phyloP scores from a whole-genome alignment of 2,113 vertebrate genomes.

The Pygoscelis adeliae region DNA sequence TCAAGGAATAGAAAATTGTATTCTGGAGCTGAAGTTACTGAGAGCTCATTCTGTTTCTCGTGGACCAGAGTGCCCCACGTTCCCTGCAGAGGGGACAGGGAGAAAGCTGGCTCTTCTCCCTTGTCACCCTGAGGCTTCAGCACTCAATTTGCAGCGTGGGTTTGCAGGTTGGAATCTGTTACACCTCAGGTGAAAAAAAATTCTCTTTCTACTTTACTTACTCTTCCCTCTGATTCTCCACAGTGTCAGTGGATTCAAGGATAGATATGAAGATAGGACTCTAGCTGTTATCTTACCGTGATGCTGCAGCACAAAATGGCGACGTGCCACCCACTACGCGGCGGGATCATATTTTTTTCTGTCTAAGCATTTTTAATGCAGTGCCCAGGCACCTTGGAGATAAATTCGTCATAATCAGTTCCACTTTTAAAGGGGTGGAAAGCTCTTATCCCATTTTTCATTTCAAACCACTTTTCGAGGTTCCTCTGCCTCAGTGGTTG shows the following conservation, averaged over 20 bases:
- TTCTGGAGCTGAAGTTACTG: slow-evolving; percentile 45
- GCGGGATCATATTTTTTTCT: background rate
- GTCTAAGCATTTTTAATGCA: background rate
- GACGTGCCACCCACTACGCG: background rate
- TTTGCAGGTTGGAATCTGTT: background rate
- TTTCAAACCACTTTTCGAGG: background rate
- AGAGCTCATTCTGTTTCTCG: background rate
- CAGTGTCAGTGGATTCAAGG: background rate
- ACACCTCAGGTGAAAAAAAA: background rate
- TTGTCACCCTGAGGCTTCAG: background rate
- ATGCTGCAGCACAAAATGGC: background rate
- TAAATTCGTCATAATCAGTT: background rate
- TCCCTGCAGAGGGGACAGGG: background rate
- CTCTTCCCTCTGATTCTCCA: background rate
- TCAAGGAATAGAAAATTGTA: slow-evolving; percentile 29
- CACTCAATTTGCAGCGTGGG: background rate
- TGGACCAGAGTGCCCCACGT: background rate
- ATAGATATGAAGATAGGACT: background rate
- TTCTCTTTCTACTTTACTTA: background rate
- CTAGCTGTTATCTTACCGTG: background rate
- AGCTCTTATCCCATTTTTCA: slow-evolving; percentile 8
- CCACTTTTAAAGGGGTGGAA: background rate
- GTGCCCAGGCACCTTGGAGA: background rate
- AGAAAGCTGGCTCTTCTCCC: background rate
- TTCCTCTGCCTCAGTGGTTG: background rate